Evolutionary conservation across 1,140 invertebrate genomes (phyloP).

Genomic region (Vanessa tameamea): DNA sequence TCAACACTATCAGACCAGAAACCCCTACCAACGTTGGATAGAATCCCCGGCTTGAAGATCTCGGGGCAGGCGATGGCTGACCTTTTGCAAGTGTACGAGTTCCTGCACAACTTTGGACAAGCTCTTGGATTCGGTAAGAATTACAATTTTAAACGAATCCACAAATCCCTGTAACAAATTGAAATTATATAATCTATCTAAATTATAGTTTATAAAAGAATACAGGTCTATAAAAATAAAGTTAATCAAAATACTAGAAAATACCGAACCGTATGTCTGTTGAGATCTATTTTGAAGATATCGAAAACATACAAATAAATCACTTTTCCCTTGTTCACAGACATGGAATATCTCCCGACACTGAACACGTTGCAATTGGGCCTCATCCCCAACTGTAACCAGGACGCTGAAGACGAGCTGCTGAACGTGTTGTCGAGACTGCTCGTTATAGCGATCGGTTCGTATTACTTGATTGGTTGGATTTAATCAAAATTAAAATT

Average conservation of each 20-base stretch:
- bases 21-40: constrained; percentile 87
- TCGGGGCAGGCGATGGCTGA: constrained; percentile 94
- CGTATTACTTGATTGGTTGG: constrained; percentile 15
- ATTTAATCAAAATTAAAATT: no score
- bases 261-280: background rate
- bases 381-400: constrained; percentile 87
- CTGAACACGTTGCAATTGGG: constrained; percentile 93
- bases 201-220: no score
- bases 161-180: no score
- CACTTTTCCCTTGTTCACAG: constrained; percentile 72
- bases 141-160: background rate
- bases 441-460: constrained; percentile 92
- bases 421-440: constrained; percentile 94
- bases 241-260: no score
- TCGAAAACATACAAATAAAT: background rate
- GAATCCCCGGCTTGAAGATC: constrained; percentile 91
- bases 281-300: background rate
- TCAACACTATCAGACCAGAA: constrained; percentile 89
- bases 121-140: constrained; percentile 93
- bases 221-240: no score
- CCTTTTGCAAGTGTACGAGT: constrained; percentile 96
- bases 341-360: constrained; percentile 93
- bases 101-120: constrained; percentile 96
- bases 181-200: no score
- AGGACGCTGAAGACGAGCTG: constrained; percentile 92